A percentile compares a stretch with the other conserved stretches of the same genome.
Conservation (phyloP, 2,888 invertebrate genomes). For the Eurois occulta region DNA sequence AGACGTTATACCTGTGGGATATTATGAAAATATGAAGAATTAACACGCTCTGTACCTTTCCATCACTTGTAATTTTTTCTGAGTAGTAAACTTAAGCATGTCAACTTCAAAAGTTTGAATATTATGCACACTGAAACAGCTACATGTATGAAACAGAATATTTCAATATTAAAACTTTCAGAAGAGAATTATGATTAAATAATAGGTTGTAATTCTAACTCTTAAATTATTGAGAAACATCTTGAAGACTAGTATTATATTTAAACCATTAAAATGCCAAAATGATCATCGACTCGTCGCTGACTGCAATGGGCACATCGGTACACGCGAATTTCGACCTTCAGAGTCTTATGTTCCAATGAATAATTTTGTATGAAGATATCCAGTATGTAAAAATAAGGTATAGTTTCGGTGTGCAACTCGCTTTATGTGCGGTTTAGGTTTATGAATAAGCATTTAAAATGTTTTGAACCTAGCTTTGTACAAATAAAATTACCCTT, state of each 20-base stretch:
- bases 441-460: constrained; percentile 53
- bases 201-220: background rate
- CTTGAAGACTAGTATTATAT: constrained; percentile 27
- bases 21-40: constrained; percentile 15
- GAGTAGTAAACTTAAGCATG: constrained; percentile 48
- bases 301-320: background rate
- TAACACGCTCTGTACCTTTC: constrained; percentile 28
- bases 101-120: constrained; percentile 19
- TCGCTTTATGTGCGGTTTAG: constrained; percentile 18
- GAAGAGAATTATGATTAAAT: background rate
- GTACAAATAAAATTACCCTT: constrained; percentile 48
- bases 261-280: background rate
- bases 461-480: constrained; percentile 51
- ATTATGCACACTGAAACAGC: constrained; percentile 17
- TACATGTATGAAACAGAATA: background rate
- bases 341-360: background rate
- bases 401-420: constrained; percentile 18
- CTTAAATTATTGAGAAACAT: background rate
- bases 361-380: background rate
- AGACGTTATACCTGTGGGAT: constrained; percentile 21
- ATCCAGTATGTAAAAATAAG: background rate
- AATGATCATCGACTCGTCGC: background rate
- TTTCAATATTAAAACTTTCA: background rate
- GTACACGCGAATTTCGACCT: constrained; percentile 7
- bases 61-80: constrained; percentile 59